Evolutionary conservation across 2,888 invertebrate species (phyloP).

Genomic region (Yponomeuta malinellus): DNA sequence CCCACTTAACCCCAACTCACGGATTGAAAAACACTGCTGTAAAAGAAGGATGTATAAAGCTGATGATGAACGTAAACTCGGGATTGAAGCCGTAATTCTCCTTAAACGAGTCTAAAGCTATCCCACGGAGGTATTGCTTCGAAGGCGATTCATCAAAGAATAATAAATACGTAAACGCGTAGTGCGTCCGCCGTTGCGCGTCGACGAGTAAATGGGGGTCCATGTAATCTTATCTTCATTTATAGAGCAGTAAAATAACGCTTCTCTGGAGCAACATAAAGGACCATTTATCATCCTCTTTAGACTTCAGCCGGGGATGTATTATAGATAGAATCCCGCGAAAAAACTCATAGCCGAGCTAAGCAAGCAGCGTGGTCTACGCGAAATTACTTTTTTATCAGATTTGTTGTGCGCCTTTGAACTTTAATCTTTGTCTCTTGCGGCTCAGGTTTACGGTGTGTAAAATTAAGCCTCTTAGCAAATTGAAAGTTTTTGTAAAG

Average conservation of each 20-base stretch:
- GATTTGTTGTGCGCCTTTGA: background rate
- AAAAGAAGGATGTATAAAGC: background rate
- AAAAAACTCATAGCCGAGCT: constrained; percentile 1
- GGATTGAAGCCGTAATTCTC: background rate
- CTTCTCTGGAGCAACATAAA: constrained; percentile 53
- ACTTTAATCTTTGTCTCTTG: background rate
- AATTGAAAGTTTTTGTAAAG: background rate
- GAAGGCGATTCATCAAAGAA: constrained; percentile 1
- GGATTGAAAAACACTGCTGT: background rate
- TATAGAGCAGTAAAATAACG: constrained; percentile 67
- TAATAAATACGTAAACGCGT: constrained; percentile 27
- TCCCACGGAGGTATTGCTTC: background rate
- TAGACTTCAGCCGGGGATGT: constrained; percentile 14
- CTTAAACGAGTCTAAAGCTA: background rate
- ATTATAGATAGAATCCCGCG: constrained; percentile 6
- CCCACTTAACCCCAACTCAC: too few relatives aligned
- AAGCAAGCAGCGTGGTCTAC: background rate
- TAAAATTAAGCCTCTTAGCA: background rate
- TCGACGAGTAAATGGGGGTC: constrained; percentile 50
- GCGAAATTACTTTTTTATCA: constrained; percentile 1
- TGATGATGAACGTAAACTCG: background rate
- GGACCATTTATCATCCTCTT: constrained; percentile 61
- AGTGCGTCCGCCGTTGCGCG: constrained; percentile 36
- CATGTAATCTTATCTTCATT: constrained; percentile 65
- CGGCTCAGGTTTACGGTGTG: background rate